These are phyloP conservation scores for Schizaphis graminum DNA, from an alignment of 2,888 invertebrate species.

Conservation along the genomic window DNA sequence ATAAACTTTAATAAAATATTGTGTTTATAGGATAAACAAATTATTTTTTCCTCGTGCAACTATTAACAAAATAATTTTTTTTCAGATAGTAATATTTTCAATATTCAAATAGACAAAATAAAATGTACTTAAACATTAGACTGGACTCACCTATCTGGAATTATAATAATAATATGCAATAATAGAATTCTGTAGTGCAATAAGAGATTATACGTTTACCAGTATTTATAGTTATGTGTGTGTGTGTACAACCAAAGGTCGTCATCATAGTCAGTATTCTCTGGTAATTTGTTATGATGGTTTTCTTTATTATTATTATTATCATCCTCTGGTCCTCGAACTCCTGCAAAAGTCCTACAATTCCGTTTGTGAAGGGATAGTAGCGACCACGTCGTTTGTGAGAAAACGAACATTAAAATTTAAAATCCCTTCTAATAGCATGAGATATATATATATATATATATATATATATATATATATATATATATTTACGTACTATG, in stretches of 20 bases:
- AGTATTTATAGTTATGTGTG: background rate
- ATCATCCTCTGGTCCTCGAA: background rate
- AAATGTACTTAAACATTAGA: background rate
- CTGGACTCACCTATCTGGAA: background rate
- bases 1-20: background rate
- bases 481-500: background rate
- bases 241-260: background rate
- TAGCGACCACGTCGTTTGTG: slow-evolving; percentile 26
- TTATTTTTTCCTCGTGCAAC: no score
- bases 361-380: background rate
- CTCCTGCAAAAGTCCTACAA: background rate
- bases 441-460: background rate
- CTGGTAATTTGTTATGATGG: background rate
- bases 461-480: background rate
- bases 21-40: background rate
- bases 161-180: background rate
- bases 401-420: slow-evolving; percentile 45
- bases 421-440: slow-evolving; percentile 48
- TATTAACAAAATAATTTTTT: no score
- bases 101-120: no score
- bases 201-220: background rate
- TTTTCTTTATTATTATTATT: background rate
- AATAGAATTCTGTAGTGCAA: background rate
- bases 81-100: no score
- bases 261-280: background rate